A percentile compares a stretch with the other conserved stretches of the same genome.
Conservation (phyloP, 1,140 invertebrate species). For the Conus betulinus region DNA sequence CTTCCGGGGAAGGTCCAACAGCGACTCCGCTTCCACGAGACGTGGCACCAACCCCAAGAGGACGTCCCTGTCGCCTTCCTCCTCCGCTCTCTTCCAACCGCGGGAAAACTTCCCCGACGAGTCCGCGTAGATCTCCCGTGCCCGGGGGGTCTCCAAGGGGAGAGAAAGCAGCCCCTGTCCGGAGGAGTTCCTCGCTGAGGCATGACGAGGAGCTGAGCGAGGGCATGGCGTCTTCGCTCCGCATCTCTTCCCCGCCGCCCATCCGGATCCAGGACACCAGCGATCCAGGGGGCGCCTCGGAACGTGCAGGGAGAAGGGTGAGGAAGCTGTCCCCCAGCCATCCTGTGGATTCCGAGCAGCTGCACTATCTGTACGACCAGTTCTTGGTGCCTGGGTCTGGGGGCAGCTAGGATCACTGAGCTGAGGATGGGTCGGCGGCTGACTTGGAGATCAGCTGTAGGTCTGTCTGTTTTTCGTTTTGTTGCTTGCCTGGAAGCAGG, state of each 20-base stretch:
- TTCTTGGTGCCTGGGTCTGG: not conserved
- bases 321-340: not conserved
- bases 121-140: not conserved
- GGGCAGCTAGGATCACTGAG: not conserved
- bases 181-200: not conserved
- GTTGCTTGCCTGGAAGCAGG: not conserved
- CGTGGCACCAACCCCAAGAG: not conserved
- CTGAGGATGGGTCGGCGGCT: not conserved
- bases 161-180: not conserved
- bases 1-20: conserved; percentile 7
- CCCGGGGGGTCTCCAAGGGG: not conserved
- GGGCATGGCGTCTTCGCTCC: not conserved
- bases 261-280: conserved; percentile 7
- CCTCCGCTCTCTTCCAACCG: not conserved
- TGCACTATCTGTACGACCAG: conserved; percentile 25
- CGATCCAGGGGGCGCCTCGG: too few species aligned
- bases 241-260: not conserved
- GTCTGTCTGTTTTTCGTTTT: not conserved
- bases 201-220: not conserved
- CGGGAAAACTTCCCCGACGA: not conserved
- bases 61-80: not conserved
- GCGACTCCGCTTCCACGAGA: not conserved
- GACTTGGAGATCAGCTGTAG: too few species aligned
- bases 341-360: not conserved
- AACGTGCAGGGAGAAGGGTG: not conserved